Percentiles rank a stretch among this genome's conserved stretches.
Conservation (phyloP, 2,888 invertebrate genomes). For the Clepsis dumicolana region DNA sequence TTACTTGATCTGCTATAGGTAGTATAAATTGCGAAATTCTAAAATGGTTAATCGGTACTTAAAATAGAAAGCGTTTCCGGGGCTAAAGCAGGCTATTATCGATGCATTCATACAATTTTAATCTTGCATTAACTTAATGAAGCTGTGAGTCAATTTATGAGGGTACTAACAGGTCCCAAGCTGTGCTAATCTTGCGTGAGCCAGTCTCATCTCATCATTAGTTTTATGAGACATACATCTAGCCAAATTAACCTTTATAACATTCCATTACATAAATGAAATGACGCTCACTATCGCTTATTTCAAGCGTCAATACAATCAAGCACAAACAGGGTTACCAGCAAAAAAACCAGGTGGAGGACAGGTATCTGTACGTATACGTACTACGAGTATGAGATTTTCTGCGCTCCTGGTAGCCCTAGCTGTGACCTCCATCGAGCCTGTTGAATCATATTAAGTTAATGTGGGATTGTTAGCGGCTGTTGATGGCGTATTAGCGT, state of each 20-base stretch:
- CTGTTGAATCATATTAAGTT: slow-evolving; percentile 36
- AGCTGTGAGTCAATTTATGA: neutral
- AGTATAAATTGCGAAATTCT: neutral
- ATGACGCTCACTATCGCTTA: slow-evolving; percentile 10
- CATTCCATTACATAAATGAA: slow-evolving; percentile 17
- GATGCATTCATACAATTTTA: too few species aligned
- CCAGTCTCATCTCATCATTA: neutral
- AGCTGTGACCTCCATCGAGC: slow-evolving; percentile 12
- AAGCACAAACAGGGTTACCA: slow-evolving; percentile 7
- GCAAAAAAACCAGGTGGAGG: too few species aligned
- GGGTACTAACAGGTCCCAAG: neutral
- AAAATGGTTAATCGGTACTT: too few species aligned
- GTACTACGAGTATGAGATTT: too few species aligned
- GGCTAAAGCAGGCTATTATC: too few species aligned
- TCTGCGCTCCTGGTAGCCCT: neutral
- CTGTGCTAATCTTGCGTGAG: neutral
- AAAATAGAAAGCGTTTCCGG: neutral
- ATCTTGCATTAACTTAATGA: neutral
- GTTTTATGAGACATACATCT: slow-evolving; percentile 1
- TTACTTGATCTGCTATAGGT: neutral
- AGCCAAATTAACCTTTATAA: slow-evolving; percentile 14
- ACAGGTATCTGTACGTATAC: too few species aligned
- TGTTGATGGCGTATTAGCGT: slow-evolving; percentile 38
- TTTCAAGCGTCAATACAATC: slow-evolving; percentile 25
- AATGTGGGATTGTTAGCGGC: slow-evolving; percentile 36